phyloP scores from a whole-genome alignment of 2,113 vertebrate species.

The Engystomops pustulosus region DNA sequence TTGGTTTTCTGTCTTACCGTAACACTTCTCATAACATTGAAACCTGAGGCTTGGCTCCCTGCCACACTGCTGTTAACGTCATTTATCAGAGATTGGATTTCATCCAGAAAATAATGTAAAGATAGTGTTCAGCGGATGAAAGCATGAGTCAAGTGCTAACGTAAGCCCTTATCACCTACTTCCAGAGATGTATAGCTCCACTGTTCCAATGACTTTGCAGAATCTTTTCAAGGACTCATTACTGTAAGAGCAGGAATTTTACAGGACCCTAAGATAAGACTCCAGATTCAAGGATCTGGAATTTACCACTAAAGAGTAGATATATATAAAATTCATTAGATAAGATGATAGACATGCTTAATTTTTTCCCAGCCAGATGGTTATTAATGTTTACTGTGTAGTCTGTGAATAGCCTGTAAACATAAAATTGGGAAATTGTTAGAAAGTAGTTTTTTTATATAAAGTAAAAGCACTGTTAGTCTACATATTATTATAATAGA shows the following conservation, averaged over 20 bases:
- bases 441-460: too few relatives aligned
- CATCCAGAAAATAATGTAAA: slow-evolving; percentile 51
- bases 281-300: neutral
- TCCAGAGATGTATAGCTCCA: slow-evolving; percentile 25
- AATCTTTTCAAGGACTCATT: slow-evolving; percentile 45
- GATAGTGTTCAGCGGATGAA: slow-evolving; percentile 41
- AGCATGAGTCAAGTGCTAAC: slow-evolving; percentile 42
- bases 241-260: slow-evolving; percentile 12
- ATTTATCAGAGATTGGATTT: slow-evolving; percentile 44
- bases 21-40: slow-evolving; percentile 33
- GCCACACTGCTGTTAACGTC: slow-evolving; percentile 42
- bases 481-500: too few relatives aligned
- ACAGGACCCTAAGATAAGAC: slow-evolving; percentile 11
- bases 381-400: neutral
- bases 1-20: slow-evolving; percentile 33
- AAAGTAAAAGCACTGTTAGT: too few relatives aligned
- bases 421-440: too few relatives aligned
- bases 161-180: slow-evolving; percentile 50
- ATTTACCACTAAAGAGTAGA: neutral
- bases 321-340: neutral
- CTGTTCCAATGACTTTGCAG: slow-evolving; percentile 36
- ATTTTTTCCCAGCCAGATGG: neutral
- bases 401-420: neutral
- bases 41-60: slow-evolving; percentile 13
- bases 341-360: neutral